Evolutionary conservation across 2,888 invertebrate species (phyloP), one percentile per base, ranked within the genome.

Genomic region (Xylophagus ater): DNA sequence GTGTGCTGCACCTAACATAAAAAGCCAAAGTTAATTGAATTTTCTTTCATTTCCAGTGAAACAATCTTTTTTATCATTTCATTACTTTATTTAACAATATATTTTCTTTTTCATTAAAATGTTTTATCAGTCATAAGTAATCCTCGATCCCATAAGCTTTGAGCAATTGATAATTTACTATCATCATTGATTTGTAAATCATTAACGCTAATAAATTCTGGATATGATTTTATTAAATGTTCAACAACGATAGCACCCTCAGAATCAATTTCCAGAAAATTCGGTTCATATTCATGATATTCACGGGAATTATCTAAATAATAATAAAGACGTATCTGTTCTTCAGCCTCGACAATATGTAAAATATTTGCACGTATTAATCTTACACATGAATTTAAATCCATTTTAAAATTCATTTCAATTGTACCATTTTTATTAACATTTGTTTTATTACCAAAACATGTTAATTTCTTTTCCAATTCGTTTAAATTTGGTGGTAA

Each of bases 281-380:
- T 81, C 2, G 74, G 70, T 21, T 89, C 88, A 56, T 75, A 78
- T 23, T 80, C 86, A 56, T 88, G 87, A 57, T 89, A 92, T 51
- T 84, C 79, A 46, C 82, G 71, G 0, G 84, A 80, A 63, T 96
- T 96, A 55, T 92, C 88, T 29, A 78, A 68, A 47, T 79, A 78
- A 61, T 86, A 87, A 62, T 89, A 94, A 21, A 93, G 54, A 34
- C 74, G 72, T 14, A 78, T 63, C 1, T 51, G 52, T 42, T 68
- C 70, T 6, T 73, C 75, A 53, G 85, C 82, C 15, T 70, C 62
- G 0, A 84, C 74, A 52, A 88, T 63, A 45, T 76, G 66, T 20
- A 73, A 33, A 17, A 71, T 65, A 50, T 72, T 67, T 20, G 67
- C 70, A 18, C 78, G 65, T 29, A 79, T 52, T 8, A 80, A 55